Evolutionary conservation across 2,113 vertebrate genomes (phyloP).

Genomic region (Neolamprologus hecqui): DNA sequence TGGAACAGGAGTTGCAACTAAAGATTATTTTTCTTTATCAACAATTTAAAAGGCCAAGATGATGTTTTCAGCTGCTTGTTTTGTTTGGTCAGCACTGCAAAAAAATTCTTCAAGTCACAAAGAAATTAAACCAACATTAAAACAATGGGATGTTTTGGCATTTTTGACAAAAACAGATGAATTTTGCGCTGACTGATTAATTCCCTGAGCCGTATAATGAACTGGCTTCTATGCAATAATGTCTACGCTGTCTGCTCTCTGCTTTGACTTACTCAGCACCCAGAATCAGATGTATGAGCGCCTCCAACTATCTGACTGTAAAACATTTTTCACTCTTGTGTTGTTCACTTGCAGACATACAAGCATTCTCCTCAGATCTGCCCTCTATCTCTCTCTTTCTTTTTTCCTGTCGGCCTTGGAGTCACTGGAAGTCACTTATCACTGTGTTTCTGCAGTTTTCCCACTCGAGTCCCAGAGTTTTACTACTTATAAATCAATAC

Average conservation of each 20-base stretch:
- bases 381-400: neutral
- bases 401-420: neutral
- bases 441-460: conserved; percentile 13
- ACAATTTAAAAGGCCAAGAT: neutral
- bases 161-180: neutral
- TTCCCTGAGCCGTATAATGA: neutral
- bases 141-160: neutral
- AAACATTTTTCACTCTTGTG: neutral
- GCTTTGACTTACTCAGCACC: neutral
- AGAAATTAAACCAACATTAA: neutral
- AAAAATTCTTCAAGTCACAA: neutral
- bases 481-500: conserved; percentile 42
- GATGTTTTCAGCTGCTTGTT: neutral
- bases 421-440: conserved; percentile 37
- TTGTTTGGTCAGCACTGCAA: neutral
- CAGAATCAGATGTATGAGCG: neutral
- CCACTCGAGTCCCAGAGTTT: neutral
- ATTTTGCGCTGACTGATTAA: neutral
- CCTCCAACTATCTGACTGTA: neutral
- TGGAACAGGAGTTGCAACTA: too few relatives aligned
- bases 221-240: neutral
- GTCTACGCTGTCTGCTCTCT: neutral
- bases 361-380: neutral
- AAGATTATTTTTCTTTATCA: neutral
- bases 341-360: neutral